phyloP scores from a whole-genome alignment of 2,113 vertebrate genomes.

The Onychorhynchus coronatus region DNA sequence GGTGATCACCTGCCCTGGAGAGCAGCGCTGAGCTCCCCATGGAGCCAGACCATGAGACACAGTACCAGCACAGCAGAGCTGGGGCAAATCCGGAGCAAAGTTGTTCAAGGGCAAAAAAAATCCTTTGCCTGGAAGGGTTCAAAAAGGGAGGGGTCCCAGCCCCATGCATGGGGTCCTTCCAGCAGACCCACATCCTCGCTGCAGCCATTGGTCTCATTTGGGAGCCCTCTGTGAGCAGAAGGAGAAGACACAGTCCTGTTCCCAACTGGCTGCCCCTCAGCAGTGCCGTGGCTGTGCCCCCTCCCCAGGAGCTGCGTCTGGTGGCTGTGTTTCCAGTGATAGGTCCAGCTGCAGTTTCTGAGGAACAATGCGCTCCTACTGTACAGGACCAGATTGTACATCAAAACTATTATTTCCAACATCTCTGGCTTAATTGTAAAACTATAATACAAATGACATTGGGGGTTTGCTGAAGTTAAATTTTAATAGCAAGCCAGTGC shows the following conservation, averaged over 20 bases:
- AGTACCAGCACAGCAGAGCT: neutral
- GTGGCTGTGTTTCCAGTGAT: accelerated
- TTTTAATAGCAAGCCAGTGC: slow-evolving; percentile 42
- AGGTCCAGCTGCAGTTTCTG: neutral
- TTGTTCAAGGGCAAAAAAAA: neutral
- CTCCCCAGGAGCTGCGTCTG: accelerated
- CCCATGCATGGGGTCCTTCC: accelerated
- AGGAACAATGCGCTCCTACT: slow-evolving; percentile 27
- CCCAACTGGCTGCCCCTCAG: accelerated
- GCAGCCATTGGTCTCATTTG: accelerated
- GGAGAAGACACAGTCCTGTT: neutral
- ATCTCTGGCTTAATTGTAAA: slow-evolving; percentile 24
- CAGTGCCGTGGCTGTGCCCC: accelerated
- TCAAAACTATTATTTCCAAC: slow-evolving; percentile 17
- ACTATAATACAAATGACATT: slow-evolving; percentile 35
- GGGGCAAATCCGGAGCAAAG: neutral
- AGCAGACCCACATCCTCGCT: accelerated
- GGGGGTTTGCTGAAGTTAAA: slow-evolving; percentile 56
- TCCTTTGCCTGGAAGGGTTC: neutral
- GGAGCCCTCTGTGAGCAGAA: too few relatives aligned
- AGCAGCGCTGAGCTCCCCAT: neutral
- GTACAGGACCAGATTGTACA: slow-evolving; percentile 19
- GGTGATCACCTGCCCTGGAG: neutral
- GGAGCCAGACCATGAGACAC: accelerated
- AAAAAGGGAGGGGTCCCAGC: accelerated